Evolutionary conservation across 2,797 vertebrate species (phyloP).

Genomic region (Pantherophis vulpinus): DNA sequence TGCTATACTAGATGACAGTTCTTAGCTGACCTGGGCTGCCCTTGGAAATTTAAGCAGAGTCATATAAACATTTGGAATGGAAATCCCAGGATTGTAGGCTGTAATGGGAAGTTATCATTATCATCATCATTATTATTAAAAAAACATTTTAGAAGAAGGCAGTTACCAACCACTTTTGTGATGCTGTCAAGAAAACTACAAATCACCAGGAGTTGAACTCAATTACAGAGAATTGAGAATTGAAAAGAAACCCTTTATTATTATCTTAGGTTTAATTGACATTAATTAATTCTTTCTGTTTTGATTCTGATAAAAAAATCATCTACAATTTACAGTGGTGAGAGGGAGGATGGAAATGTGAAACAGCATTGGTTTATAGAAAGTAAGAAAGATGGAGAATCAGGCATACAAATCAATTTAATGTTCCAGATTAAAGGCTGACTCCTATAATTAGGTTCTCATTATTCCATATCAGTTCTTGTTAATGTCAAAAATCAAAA

Average conservation of each 20-base stretch:
- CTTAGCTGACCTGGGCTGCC: not conserved
- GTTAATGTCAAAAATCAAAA: constrained; percentile 29
- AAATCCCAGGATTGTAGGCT: not conserved
- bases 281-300: not conserved
- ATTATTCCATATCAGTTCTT: constrained; percentile 27
- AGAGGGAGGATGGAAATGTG: not conserved
- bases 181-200: not conserved
- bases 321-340: not conserved
- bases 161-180: not conserved
- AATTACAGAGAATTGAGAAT: not conserved
- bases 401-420: not conserved
- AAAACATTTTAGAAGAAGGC: not conserved
- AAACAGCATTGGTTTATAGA: not conserved
- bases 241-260: not conserved
- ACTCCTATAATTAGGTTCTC: constrained; percentile 6
- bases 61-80: not conserved
- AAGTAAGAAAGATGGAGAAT: not conserved
- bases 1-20: not conserved
- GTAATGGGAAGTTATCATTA: not conserved
- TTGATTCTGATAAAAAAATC: not conserved
- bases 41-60: not conserved
- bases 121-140: no score
- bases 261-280: not conserved
- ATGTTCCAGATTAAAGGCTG: not conserved
- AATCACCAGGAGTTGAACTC: not conserved